These are phyloP conservation scores for Nezara viridula DNA, from an alignment of 2,888 invertebrate genomes.

Conservation along the genomic window DNA sequence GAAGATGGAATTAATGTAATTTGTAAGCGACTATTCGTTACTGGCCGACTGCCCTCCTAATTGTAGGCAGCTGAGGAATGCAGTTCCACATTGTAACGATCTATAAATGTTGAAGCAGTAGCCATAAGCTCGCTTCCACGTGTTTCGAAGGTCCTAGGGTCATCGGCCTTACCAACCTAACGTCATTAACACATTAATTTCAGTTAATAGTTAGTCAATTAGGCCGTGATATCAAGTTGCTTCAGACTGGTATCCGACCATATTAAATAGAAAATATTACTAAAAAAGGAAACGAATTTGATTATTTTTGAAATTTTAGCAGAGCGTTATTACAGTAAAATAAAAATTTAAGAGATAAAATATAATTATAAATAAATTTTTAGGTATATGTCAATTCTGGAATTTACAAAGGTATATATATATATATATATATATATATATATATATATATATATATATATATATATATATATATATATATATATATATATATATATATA, in stretches of 20 bases:
- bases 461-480: no score
- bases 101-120: slow-evolving; percentile 1
- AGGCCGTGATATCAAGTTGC: not conserved
- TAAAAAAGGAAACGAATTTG: no score
- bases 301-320: no score
- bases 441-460: no score
- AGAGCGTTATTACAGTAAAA: no score
- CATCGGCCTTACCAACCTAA: not conserved
- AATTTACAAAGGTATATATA: no score
- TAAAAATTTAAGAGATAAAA: no score
- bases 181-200: not conserved
- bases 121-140: not conserved
- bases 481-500: no score
- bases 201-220: not conserved
- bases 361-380: no score
- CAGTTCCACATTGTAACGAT: not conserved
- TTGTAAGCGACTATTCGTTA: not conserved
- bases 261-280: not conserved
- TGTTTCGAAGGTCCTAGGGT: not conserved
- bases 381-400: no score
- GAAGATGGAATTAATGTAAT: not conserved
- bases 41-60: not conserved
- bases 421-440: no score
- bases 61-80: not conserved
- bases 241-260: not conserved